Percentiles rank a stretch among this genome's conserved stretches.
Evolutionary conservation across 1,140 invertebrate genomes (phyloP).

Genomic region (Nylanderia fulva): DNA sequence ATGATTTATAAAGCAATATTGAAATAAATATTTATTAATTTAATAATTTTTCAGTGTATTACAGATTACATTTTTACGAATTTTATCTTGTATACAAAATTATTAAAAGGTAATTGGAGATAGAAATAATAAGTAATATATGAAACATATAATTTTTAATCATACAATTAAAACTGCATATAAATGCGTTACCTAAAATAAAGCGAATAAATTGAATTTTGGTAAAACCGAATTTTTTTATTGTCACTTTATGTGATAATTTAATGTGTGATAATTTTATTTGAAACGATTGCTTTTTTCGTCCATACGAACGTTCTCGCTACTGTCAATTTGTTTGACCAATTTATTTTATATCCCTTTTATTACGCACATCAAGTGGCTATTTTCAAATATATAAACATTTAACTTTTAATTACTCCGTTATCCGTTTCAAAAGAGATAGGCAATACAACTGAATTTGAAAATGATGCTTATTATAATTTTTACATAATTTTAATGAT

Average conservation of each 20-base stretch:
- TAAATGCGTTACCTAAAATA: not conserved
- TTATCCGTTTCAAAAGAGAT: not conserved
- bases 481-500: no score
- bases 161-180: no score
- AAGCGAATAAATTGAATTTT: not conserved
- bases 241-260: constrained; percentile 1
- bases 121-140: no score
- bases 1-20: no score
- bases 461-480: not conserved
- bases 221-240: not conserved
- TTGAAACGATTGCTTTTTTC: not conserved
- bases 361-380: not conserved
- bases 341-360: not conserved
- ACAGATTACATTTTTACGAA: not conserved
- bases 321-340: not conserved
- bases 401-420: constrained; percentile 8
- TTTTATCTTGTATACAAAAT: not conserved
- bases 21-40: no score
- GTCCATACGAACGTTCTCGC: not conserved
- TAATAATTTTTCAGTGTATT: no score
- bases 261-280: not conserved
- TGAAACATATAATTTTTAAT: no score
- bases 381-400: not conserved
- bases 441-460: not conserved
- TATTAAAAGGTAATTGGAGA: not conserved